Conservation (phyloP, 2,797 vertebrate genomes). For the Myotis planiceps region DNA sequence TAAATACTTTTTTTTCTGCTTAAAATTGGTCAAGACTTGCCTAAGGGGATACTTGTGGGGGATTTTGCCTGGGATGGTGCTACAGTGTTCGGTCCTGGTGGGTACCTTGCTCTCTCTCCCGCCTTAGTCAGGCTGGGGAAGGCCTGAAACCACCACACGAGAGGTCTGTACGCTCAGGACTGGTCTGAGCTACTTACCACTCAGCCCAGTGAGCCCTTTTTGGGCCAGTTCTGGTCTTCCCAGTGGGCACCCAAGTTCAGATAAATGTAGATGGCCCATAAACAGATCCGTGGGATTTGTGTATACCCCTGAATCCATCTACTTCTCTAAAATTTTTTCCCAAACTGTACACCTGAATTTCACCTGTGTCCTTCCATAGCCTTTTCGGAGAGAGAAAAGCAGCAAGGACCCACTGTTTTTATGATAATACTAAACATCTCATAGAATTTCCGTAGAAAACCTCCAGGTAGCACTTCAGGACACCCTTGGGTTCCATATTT, state of each 20-base stretch:
- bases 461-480: constrained; percentile 56
- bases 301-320: background rate
- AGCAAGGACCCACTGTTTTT: constrained; percentile 36
- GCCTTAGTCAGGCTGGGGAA: background rate
- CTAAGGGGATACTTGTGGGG: background rate
- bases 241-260: background rate
- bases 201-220: background rate
- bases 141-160: background rate
- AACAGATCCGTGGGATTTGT: background rate
- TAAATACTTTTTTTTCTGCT: background rate
- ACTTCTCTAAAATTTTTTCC: constrained; percentile 16
- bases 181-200: background rate
- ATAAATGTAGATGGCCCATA: background rate
- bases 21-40: constrained; percentile 43
- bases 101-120: background rate
- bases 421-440: background rate
- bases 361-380: background rate
- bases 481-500: constrained; percentile 58
- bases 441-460: constrained; percentile 52
- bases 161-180: background rate
- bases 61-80: constrained; percentile 15
- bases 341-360: background rate
- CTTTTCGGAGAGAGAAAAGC: background rate
- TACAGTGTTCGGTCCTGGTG: background rate
- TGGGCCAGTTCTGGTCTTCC: background rate